Percentiles rank a stretch among this genome's conserved stretches.
Conservation (phyloP, 2,113 vertebrate species). For the Antigone vipio region DNA sequence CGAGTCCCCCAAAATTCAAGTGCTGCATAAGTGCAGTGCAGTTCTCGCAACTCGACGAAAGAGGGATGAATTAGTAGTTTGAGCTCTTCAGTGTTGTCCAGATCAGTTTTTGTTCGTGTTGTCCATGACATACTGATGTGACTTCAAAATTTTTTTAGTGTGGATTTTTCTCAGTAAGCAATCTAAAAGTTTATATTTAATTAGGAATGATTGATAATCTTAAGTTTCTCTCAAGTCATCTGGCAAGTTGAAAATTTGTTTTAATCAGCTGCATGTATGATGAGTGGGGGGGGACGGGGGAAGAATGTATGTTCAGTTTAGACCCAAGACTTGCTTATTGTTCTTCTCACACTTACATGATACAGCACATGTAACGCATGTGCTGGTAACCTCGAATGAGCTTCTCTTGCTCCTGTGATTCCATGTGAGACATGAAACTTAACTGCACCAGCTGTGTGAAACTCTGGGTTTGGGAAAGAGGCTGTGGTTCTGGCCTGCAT, state of each 20-base stretch:
- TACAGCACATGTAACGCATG: neutral
- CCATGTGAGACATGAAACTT: neutral
- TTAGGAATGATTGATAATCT: neutral
- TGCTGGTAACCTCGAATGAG: neutral
- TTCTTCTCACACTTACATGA: neutral
- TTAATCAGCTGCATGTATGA: neutral
- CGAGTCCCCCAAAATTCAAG: neutral
- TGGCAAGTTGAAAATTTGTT: neutral
- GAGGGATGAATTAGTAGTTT: neutral
- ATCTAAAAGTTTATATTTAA: neutral
- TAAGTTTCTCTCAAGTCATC: neutral
- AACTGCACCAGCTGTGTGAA: neutral
- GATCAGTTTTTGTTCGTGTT: neutral
- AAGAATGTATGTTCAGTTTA: neutral
- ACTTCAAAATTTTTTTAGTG: neutral
- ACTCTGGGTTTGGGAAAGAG: neutral
- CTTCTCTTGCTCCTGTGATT: neutral
- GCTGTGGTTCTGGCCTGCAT: neutral
- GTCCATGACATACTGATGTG: neutral
- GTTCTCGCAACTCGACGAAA: neutral
- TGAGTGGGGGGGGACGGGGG: neutral
- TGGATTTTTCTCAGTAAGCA: neutral
- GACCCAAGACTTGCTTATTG: neutral
- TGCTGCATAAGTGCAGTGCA: fast-evolving
- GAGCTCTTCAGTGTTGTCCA: neutral